Percentiles rank a stretch among this genome's conserved stretches.
Conservation (phyloP, 2,888 invertebrate genomes). For the Eristalis arbustorum region DNA sequence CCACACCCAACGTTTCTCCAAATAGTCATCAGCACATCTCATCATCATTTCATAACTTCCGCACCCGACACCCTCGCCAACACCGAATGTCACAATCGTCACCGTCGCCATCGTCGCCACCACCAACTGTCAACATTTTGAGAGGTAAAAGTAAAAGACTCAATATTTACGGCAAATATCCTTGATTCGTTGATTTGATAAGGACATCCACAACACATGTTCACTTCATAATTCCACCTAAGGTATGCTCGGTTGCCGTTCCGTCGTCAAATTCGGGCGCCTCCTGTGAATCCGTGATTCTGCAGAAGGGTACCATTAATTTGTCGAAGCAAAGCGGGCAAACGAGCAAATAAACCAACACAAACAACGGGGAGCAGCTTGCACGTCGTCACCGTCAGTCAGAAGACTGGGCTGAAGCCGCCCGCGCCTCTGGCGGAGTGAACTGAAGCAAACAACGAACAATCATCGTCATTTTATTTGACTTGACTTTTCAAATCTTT, state of each 20-base stretch:
- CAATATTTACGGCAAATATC: conserved; percentile 50
- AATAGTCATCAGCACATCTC: conserved; percentile 15
- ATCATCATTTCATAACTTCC: conserved; percentile 19
- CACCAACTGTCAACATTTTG: conserved; percentile 27
- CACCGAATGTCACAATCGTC: background rate
- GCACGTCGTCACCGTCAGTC: background rate
- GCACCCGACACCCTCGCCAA: background rate
- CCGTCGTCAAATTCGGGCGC: background rate
- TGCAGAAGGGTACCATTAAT: conserved; percentile 41
- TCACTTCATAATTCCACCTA: conserved; percentile 35
- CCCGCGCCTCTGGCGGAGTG: background rate
- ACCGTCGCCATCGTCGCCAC: background rate
- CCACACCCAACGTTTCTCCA: background rate
- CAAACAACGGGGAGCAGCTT: conserved; percentile 30
- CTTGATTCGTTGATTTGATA: conserved; percentile 51
- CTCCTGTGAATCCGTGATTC: conserved; percentile 2
- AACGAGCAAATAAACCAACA: conserved; percentile 52
- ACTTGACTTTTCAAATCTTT: conserved; percentile 46
- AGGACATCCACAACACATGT: conserved; percentile 37
- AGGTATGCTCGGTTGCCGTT: background rate
- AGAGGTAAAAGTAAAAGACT: conserved; percentile 19
- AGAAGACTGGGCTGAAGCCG: conserved; percentile 8
- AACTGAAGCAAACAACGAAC: conserved; percentile 39
- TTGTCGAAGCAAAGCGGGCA: conserved; percentile 46
- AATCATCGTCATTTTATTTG: conserved; percentile 60